phyloP scores from a whole-genome alignment of 1,140 invertebrate species.

The Magallana ariakensis region DNA sequence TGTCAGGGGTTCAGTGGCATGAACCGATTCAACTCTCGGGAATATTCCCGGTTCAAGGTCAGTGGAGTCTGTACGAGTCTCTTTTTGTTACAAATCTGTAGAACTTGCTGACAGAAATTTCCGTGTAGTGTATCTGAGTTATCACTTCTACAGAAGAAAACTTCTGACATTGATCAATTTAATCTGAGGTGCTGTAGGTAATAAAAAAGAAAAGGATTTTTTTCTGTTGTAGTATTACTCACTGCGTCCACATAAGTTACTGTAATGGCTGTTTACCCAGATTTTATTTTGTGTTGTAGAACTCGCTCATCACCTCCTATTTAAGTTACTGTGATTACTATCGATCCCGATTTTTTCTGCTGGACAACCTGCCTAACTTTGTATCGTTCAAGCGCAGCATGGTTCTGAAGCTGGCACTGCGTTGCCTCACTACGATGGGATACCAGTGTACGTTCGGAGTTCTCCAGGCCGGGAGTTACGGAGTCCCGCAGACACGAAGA shows the following conservation, averaged over 20 bases:
- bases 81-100: no score
- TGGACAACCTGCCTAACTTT: slow-evolving; percentile 94
- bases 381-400: slow-evolving; percentile 90
- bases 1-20: slow-evolving; percentile 95
- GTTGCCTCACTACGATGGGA: slow-evolving; percentile 90
- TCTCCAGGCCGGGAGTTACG: slow-evolving; percentile 92
- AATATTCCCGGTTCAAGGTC: slow-evolving; percentile 91
- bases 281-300: slow-evolving; percentile 79
- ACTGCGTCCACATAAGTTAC: no score
- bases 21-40: slow-evolving; percentile 93
- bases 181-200: no score
- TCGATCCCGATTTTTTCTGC: slow-evolving; percentile 89
- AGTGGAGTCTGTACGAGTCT: not conserved
- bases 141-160: no score
- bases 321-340: slow-evolving; percentile 93
- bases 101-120: no score
- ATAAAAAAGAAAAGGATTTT: no score
- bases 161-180: no score
- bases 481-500: slow-evolving; percentile 90
- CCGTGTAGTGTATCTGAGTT: no score
- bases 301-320: slow-evolving; percentile 91
- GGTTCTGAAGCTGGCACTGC: slow-evolving; percentile 90
- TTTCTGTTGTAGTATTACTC: no score
- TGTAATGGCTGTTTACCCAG: no score
- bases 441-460: slow-evolving; percentile 94